Evolutionary conservation across 2,888 invertebrate species (phyloP), one percentile per base, ranked within the genome.

Genomic region (Ectobius pallidus): DNA sequence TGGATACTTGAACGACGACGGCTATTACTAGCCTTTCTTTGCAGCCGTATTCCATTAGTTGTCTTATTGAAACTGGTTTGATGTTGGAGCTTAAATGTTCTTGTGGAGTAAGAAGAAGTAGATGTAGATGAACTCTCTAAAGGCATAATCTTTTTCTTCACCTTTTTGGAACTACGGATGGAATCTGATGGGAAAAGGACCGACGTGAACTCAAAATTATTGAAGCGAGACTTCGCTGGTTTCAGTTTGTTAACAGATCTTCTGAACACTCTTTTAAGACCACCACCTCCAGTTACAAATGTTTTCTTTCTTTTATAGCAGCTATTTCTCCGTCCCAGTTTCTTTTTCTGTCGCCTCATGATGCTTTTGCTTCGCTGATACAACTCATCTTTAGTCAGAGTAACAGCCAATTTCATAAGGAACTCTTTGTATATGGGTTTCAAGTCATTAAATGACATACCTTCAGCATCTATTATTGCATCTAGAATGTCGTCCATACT

Each of bases 391-490:
- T 95, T 94, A n/a, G 95, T 95, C 73, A 96, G 84, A 0, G 95
- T 95, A 0, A 95, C 90, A 2, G 95, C 94, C 76, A 96, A 84
- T 83, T 95, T 95, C 44, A 95, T 83, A 63, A 96, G 85, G 80
- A 96, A 94, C 83, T 95, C 95, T 82, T 95, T 94, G 81, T 96
- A 95, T 75, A 95, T 92, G 55, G 95, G 95, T 82, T 95, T 95
- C 74, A 96, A 86, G 80, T 95, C 95, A 84, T 95, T 95, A 83
- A 95, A 95, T 71, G 94, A 94, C 95, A 95, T 95, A 74, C 95
- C 95, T 82, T 95, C 94, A 42, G 94, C 91, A 83, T 95, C 93
- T 78, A 96, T 94, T 81, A 96, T 95, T 80, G 93, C 92, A 79
- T 91, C 92, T 67, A 96, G 86, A 78, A 94, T 94, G 79, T 94